Base-by-base conservation (phyloP, 2,797 vertebrate species). In the Chelmon rostratus region DNA sequence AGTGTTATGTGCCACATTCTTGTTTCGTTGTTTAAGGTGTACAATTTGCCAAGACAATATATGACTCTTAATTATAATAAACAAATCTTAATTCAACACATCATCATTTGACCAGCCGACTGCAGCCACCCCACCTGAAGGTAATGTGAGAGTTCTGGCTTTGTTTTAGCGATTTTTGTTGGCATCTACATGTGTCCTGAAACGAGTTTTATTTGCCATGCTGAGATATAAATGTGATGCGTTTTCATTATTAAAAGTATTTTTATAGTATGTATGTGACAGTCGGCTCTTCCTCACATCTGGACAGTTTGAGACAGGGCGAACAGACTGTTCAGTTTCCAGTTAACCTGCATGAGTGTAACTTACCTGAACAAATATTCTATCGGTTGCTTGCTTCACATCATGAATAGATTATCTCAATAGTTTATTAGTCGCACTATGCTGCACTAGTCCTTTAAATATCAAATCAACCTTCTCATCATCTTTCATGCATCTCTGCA, bases 231-330 rank as follows among this genome's bases (percentile, higher is more conserved):
- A 67, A 21, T 82, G 50, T 87, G 75, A 81, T 61, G 44, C 21
- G 23, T 77, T 86, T 73, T 90, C 80, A 91, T 92, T 94, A 92
- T 42, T 42, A 93, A 70, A 92, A 85, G 3, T 54, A 73, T 71
- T 87, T 90, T 89, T 77, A 86, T 70, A 69, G 25, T 23, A 33
- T 13, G 16, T 2, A 3, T 58, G 7, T 59, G 18, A 10, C 10
- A 28, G 44, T 42, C 0, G 0, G 44, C 11, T 71, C 19, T 9
- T 66, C 16, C 16, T 65, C 28, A 42, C 18, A 53, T 28, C 13
- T 11, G 5, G 12, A 16, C 8, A 10, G 28, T 25, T 18, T 23
- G 21, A 31, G 18, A 31, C 38, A 47, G 35, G 18, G 8, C 31
- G 37, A 11, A 13, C 42, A 9, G n/a, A n/a, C n/a, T n/a, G n/a